Conservation (phyloP, 2,888 invertebrate species). For the Meteorus cinctellus region DNA sequence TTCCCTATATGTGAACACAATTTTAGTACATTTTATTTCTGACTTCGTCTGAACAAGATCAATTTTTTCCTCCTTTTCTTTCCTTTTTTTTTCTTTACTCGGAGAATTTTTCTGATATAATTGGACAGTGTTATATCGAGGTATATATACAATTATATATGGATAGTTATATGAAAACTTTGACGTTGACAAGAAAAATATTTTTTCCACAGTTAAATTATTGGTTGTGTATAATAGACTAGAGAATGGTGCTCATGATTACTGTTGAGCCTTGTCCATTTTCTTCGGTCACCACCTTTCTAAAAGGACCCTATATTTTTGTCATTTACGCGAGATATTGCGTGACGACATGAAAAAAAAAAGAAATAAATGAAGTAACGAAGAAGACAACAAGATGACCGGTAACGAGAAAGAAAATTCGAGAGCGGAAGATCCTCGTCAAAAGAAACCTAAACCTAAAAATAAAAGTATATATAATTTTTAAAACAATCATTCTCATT, state of each 20-base stretch:
- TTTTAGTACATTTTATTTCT: background rate
- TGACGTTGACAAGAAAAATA: constrained; percentile 8
- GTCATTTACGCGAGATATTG: constrained; percentile 35
- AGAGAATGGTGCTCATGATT: background rate
- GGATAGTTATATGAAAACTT: background rate
- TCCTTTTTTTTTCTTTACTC: background rate
- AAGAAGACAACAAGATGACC: background rate
- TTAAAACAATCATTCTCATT: background rate
- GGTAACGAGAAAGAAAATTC: background rate
- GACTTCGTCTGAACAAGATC: background rate
- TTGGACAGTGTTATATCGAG: background rate
- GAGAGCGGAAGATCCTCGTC: background rate
- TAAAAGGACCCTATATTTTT: background rate
- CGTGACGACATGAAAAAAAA: constrained; percentile 21
- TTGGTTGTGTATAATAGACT: constrained; percentile 6
- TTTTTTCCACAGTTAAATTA: constrained; percentile 9
- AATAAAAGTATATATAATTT: constrained; percentile 4
- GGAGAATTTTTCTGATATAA: background rate
- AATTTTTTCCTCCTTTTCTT: background rate
- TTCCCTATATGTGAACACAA: background rate
- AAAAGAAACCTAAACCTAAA: background rate
- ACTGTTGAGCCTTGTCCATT: constrained; percentile 6
- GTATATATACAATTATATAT: too few species aligned
- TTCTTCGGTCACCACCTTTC: constrained; percentile 9
- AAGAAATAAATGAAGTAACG: constrained; percentile 9